Conservation (phyloP, 2,888 invertebrate species). For the Harpalus rubripes region DNA sequence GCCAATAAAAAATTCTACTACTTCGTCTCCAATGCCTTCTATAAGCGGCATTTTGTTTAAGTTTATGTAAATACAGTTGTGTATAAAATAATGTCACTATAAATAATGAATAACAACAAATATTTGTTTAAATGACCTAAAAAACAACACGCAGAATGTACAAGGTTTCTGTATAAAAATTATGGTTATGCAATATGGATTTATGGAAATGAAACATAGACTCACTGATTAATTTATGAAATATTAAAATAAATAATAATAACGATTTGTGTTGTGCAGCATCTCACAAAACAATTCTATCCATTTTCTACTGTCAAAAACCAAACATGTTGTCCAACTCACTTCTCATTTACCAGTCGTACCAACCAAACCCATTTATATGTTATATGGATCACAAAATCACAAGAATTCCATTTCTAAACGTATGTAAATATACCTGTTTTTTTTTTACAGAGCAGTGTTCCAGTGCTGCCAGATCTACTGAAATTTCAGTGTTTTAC, state of each 20-base stretch:
- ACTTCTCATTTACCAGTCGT: background rate
- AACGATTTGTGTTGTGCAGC: constrained; percentile 25
- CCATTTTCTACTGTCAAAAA: constrained; percentile 57
- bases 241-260: constrained; percentile 49
- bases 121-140: constrained; percentile 57
- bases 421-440: too few species aligned
- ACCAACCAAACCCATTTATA: too few species aligned
- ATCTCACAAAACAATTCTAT: constrained; percentile 54
- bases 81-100: background rate
- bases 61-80: constrained; percentile 7
- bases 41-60: constrained; percentile 83
- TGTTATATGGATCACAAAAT: too few species aligned
- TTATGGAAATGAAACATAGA: background rate
- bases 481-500: too few species aligned
- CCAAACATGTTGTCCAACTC: constrained; percentile 57
- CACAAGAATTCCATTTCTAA: too few species aligned
- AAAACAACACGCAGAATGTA: constrained; percentile 31
- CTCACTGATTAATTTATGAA: constrained; percentile 27
- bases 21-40: constrained; percentile 92
- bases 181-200: background rate
- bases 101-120: constrained; percentile 37
- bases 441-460: too few species aligned
- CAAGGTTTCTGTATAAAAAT: background rate
- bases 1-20: constrained; percentile 85
- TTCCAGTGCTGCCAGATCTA: too few species aligned